These are phyloP conservation scores for Nezara viridula DNA, from an alignment of 2,888 invertebrate species.

Conservation along the genomic window DNA sequence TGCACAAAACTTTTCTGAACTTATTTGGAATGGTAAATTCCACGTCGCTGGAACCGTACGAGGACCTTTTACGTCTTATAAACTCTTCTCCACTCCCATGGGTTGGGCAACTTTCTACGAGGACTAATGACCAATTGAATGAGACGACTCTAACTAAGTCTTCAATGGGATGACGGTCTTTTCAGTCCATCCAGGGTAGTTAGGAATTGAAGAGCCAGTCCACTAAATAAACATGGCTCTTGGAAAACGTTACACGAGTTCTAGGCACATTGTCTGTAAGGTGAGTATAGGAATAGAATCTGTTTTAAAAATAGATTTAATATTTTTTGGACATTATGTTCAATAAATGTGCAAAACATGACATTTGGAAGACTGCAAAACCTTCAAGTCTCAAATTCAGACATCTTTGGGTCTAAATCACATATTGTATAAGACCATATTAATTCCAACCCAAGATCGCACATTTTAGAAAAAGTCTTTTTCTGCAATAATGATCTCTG, in stretches of 20 bases:
- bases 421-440: too few species aligned
- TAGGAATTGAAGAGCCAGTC: background rate
- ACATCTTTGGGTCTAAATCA: too few species aligned
- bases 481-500: too few species aligned
- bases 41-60: background rate
- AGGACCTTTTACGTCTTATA: background rate
- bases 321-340: too few species aligned
- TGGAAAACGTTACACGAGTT: background rate
- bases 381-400: too few species aligned
- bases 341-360: too few species aligned
- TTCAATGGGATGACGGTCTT: background rate
- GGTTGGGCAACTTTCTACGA: conserved; percentile 3
- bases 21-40: background rate
- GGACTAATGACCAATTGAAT: background rate
- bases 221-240: background rate
- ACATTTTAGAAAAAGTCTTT: too few species aligned
- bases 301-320: background rate
- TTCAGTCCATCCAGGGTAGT: background rate
- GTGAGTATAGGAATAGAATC: background rate
- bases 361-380: too few species aligned
- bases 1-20: background rate
- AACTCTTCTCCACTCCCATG: conserved; percentile 2
- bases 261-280: background rate
- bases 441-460: too few species aligned
- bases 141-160: background rate